phyloP scores from a whole-genome alignment of 2,888 invertebrate genomes.

The Hirtodrosophila cameraria region DNA sequence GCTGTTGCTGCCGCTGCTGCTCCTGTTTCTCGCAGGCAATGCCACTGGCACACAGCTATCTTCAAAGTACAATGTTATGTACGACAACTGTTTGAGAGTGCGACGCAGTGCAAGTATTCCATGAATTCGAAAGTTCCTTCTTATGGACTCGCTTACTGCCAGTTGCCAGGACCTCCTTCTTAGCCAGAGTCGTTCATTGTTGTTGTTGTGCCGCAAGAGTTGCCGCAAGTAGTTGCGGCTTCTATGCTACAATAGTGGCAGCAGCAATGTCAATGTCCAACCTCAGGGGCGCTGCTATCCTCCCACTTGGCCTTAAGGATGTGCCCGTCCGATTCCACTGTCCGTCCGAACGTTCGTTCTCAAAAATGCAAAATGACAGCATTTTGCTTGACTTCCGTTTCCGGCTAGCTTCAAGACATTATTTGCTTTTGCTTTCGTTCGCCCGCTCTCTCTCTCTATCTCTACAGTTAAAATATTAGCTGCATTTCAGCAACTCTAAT shows the following conservation, averaged over 20 bases:
- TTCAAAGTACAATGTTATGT: constrained; percentile 71
- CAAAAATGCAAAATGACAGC: constrained; percentile 71
- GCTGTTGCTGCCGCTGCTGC: no score
- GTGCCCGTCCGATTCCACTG: constrained; percentile 4
- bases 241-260: constrained; percentile 23
- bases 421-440: constrained; percentile 44
- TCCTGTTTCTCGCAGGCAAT: constrained; percentile 32
- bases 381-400: constrained; percentile 72
- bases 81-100: constrained; percentile 59
- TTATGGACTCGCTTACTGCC: constrained; percentile 43
- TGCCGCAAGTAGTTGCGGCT: constrained; percentile 57
- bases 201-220: constrained; percentile 37
- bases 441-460: constrained; percentile 20
- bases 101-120: constrained; percentile 32
- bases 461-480: constrained; percentile 58
- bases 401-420: constrained; percentile 58
- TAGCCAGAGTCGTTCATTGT: constrained; percentile 38
- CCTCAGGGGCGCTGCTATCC: constrained; percentile 21
- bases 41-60: constrained; percentile 40
- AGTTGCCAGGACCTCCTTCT: no score
- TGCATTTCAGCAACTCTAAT: constrained; percentile 61
- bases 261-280: constrained; percentile 65
- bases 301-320: constrained; percentile 4
- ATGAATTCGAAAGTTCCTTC: constrained; percentile 61
- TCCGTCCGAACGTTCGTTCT: constrained; percentile 13